Conservation (phyloP, 2,888 invertebrate species). For the Eristalis pertinax region DNA sequence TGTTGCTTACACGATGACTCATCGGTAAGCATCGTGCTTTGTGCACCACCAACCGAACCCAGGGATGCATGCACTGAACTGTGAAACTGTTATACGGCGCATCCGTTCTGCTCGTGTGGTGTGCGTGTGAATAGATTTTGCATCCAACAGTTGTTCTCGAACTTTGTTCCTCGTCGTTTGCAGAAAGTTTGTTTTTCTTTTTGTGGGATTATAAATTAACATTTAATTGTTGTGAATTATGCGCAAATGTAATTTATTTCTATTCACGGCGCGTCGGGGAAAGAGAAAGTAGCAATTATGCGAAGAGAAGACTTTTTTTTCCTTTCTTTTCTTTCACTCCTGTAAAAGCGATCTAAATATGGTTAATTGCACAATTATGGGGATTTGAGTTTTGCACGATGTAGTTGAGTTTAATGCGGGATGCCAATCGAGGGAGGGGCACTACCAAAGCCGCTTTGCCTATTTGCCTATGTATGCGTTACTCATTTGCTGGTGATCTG, state of each 20-base stretch:
- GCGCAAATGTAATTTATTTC: slow-evolving; percentile 45
- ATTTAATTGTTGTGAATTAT: slow-evolving; percentile 52
- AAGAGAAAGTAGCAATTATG: slow-evolving; percentile 64
- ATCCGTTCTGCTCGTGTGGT: background rate
- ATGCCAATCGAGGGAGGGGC: background rate
- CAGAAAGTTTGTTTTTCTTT: slow-evolving; percentile 2
- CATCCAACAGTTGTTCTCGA: slow-evolving; percentile 31
- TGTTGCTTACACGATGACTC: slow-evolving; percentile 68
- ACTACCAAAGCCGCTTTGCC: background rate
- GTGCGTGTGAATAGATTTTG: background rate
- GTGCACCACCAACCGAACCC: slow-evolving; percentile 14
- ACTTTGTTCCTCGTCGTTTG: slow-evolving; percentile 25
- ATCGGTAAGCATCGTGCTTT: slow-evolving; percentile 4
- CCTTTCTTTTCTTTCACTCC: slow-evolving; percentile 7
- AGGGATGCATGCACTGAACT: slow-evolving; percentile 1
- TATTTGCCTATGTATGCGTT: background rate
- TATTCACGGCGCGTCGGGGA: slow-evolving; percentile 20
- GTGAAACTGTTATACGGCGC: slow-evolving; percentile 58
- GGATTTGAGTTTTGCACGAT: slow-evolving; percentile 1
- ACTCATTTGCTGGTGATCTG: background rate
- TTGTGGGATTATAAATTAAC: slow-evolving; percentile 38
- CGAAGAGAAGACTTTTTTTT: slow-evolving; percentile 13
- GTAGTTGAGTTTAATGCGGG: slow-evolving; percentile 1
- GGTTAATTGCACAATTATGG: slow-evolving; percentile 41
- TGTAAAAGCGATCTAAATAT: slow-evolving; percentile 26